Percentiles rank a stretch among this genome's conserved stretches.
Evolutionary conservation across 2,113 vertebrate genomes (phyloP).

Genomic region (Amia ocellicauda): DNA sequence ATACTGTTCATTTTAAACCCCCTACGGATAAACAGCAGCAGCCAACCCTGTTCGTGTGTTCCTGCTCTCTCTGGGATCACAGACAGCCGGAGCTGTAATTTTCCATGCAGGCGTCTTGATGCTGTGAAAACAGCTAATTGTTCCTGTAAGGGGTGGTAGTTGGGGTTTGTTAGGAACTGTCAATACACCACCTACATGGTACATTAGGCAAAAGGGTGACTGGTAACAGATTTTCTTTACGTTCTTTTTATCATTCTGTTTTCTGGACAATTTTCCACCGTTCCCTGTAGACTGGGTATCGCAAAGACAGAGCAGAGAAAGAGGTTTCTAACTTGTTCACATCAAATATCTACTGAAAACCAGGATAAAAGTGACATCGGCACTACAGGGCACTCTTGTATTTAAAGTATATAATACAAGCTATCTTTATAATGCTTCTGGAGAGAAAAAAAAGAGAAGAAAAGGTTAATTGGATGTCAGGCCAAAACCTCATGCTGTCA

Average conservation of each 20-base stretch:
- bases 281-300: conserved; percentile 8
- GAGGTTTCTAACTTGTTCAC: too few species aligned
- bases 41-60: not conserved
- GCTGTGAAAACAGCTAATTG: conserved; percentile 20
- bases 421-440: too few species aligned
- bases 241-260: conserved; percentile 55
- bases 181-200: conserved; percentile 19
- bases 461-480: too few species aligned
- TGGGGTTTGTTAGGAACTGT: conserved; percentile 37
- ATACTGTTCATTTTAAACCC: too few species aligned
- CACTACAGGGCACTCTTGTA: too few species aligned
- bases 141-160: not conserved
- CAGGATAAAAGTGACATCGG: too few species aligned
- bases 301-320: too few species aligned
- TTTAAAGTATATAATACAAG: too few species aligned
- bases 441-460: too few species aligned
- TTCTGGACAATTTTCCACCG: conserved; percentile 64
- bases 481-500: too few species aligned
- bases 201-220: conserved; percentile 28
- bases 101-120: conserved; percentile 57
- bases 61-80: conserved; percentile 44
- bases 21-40: not conserved
- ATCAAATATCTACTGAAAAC: too few species aligned
- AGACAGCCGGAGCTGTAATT: conserved; percentile 65
- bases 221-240: conserved; percentile 53